Evolutionary conservation across 1,140 invertebrate species (phyloP).

Genomic region (Hirudo medicinalis): DNA sequence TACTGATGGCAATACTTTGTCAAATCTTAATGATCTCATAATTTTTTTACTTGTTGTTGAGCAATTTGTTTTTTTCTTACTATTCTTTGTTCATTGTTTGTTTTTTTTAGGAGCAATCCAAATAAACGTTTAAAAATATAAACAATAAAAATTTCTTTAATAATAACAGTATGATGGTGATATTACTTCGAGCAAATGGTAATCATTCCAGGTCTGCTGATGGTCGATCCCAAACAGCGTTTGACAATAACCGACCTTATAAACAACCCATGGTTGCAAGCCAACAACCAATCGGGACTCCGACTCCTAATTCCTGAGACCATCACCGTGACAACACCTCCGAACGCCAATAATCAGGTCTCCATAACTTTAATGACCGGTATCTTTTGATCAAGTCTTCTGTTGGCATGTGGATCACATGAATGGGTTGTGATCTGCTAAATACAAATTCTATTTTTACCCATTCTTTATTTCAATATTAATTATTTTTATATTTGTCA

Average conservation of each 20-base stretch:
- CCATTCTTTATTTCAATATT: too few species aligned
- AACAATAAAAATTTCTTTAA: background rate
- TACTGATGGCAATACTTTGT: too few species aligned
- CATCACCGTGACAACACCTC: slow-evolving; percentile 33
- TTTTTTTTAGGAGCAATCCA: background rate
- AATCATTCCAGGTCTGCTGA: slow-evolving; percentile 50
- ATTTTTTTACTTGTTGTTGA: background rate
- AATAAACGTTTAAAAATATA: too few species aligned
- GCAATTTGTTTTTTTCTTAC: too few species aligned
- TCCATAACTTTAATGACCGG: too few species aligned
- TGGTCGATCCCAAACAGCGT: slow-evolving; percentile 60
- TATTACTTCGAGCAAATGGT: background rate
- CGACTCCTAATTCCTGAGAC: slow-evolving; percentile 50
- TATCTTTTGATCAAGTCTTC: too few species aligned
- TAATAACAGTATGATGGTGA: background rate
- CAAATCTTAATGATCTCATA: background rate
- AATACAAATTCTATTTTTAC: too few species aligned
- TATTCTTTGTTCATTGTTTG: too few species aligned
- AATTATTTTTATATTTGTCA: too few species aligned
- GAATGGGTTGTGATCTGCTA: too few species aligned
- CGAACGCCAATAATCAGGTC: slow-evolving; percentile 26
- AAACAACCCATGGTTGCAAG: slow-evolving; percentile 53
- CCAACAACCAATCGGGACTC: slow-evolving; percentile 34
- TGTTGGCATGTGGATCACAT: too few species aligned
- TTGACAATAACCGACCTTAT: slow-evolving; percentile 54